Evolutionary conservation across 2,797 vertebrate genomes (phyloP), one percentile per base, ranked within the genome.

Genomic region (Decapterus maruadsi): DNA sequence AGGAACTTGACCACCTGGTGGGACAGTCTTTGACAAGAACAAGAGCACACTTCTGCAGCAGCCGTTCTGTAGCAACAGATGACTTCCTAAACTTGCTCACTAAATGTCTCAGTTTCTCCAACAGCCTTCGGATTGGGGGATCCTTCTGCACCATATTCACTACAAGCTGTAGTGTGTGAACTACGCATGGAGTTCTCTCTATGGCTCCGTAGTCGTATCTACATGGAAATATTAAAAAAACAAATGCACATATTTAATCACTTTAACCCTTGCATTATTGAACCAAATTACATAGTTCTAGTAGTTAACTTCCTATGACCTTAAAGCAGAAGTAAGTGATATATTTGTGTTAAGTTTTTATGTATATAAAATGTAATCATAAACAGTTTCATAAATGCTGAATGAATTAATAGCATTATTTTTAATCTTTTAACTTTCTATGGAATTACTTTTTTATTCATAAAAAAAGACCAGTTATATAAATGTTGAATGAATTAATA

Each of bases 111-210:
- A 59, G 6, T 59, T 59, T 59, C 2, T 59, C 57, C 57, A 59
- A n/a, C 36, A 38, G 17, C 17, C 31, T 59, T n/a, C 13, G 6
- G 31, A 59, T 59, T 59, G 53, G 17, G 17, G 57, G 57, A 19
- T 59, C 57, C 57, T 40, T 59, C 57, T 59, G 34, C 19, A 59
- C 8, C 31, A 38, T 59, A 40, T n/a, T 55, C 20, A 55, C 26
- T 13, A 55, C 53, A 55, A 55, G 53, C 53, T 55, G 53, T 26
- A 55, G 1, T 8, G 57, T 59, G 17, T 59, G 57, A n/a, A 59
- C 57, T 36, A 59, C 57, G 36, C 57, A 59, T 17, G 36, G 57
- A 16, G 57, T 59, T 36, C 57, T 59, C 57, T 20, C 57, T 19
- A 36, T 19, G 16, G 36, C 17, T 40, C 57, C 17, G 36, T 59